These are phyloP conservation scores for Sphenopsis melanotis DNA, from an alignment of 2,797 vertebrate genomes.

Conservation along the genomic window DNA sequence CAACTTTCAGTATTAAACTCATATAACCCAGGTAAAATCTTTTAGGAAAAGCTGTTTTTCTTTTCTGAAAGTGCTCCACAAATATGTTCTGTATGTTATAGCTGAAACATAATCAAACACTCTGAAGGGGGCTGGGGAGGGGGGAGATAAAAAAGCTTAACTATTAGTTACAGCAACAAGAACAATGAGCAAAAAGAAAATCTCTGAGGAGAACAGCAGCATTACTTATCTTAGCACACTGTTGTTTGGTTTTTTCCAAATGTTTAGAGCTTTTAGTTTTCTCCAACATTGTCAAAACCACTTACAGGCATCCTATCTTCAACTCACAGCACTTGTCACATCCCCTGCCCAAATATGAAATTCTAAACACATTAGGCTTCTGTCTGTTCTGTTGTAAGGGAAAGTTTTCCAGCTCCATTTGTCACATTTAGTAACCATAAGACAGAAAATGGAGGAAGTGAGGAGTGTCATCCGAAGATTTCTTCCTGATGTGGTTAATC, in stretches of 20 bases:
- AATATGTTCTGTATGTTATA: accelerated
- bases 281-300: not conserved
- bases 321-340: not conserved
- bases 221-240: not conserved
- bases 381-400: not conserved
- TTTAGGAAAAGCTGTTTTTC: not conserved
- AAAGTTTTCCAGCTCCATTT: not conserved
- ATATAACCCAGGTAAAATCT: accelerated
- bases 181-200: not conserved
- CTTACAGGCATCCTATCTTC: not conserved
- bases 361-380: not conserved
- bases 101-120: not conserved
- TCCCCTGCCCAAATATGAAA: not conserved
- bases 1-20: not conserved
- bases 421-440: not conserved
- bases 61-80: not conserved
- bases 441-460: not conserved
- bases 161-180: not conserved
- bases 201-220: not conserved
- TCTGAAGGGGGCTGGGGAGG: accelerated
- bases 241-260: not conserved
- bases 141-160: not conserved
- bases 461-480: not conserved
- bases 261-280: not conserved
- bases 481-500: not conserved